phyloP scores from a whole-genome alignment of 2,113 vertebrate species.

The Colius striatus region DNA sequence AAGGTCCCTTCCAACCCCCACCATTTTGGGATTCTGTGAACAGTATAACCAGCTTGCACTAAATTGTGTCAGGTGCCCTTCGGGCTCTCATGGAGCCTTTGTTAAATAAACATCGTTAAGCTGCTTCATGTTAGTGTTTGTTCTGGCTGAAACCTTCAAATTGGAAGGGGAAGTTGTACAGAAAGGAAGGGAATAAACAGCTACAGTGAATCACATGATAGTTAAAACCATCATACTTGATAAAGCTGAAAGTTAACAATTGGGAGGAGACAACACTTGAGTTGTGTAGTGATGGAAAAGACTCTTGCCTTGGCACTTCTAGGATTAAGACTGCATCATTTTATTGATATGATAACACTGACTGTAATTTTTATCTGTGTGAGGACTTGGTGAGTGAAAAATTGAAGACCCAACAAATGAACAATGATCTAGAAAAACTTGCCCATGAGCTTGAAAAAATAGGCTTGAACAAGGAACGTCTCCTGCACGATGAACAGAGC shows the following conservation, averaged over 20 bases:
- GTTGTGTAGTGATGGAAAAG: neutral
- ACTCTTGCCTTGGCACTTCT: neutral
- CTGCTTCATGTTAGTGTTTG: neutral
- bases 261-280: neutral
- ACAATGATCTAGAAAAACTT: constrained; percentile 96
- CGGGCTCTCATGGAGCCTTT: neutral
- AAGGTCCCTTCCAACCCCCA: too few relatives aligned
- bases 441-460: constrained; percentile 97
- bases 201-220: neutral
- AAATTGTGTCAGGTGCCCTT: neutral
- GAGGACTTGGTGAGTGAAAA: constrained; percentile 98
- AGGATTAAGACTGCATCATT: neutral
- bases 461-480: constrained; percentile 94
- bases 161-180: neutral
- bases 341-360: neutral
- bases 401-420: constrained; percentile 93
- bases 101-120: neutral
- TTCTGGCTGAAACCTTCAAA: neutral
- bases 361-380: constrained; percentile 30
- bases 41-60: neutral
- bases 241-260: neutral
- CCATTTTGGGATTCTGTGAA: neutral
- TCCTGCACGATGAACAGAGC: constrained; percentile 91
- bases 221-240: neutral
- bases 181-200: neutral